Evolutionary conservation across 2,797 vertebrate species (phyloP), one percentile per base, ranked within the genome.

Genomic region (Gambelia wislizenii): DNA sequence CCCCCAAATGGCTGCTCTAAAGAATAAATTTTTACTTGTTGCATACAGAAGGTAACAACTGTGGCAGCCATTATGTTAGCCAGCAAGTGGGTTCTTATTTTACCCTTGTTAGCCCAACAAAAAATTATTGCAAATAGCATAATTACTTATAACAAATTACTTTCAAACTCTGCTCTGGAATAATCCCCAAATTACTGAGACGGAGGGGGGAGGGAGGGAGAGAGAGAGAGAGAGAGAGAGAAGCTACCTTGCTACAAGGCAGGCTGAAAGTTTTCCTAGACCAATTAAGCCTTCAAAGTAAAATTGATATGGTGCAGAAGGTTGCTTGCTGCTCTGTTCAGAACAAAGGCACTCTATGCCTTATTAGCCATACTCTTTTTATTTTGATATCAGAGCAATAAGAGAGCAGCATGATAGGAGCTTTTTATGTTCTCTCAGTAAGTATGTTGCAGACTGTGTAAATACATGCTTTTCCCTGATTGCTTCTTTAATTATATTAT

Each of bases 401-500:
- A 86, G 33, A 44, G 0, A 79, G 64, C 1, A 81, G 39, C 14
- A 54, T 27, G 2, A 87, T 89, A 89, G 1, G 64, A 69, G 70
- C 80, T 44, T 0, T 49, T 0, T 42, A 85, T 42, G 18, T 76
- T 92, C 39, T 89, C 22, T 0, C 1, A 81, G 20, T 36, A 2
- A 64, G 1, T 74, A 12, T 79, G 14, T 49, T 13, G 54, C 72
- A 90, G 90, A 80, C 18, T 83, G 27, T 44, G 39, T 59, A 85
- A 82, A 89, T 85, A 81, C 0, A 4, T 85, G 12, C 54, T 90
- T 87, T 10, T 25, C 33, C n/a, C 22, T 84, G 16, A 75, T 90
- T 91, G 86, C 85, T 92, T 69, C 14, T 87, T 83, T 42, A 84
- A 75, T 85, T 91, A 4, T 49, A 90, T 90, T 69, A 84, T 74